A percentile compares a stretch with the other conserved stretches of the same genome.
phyloP scores from a whole-genome alignment of 2,888 invertebrate species.

The Octonoba sinensis region DNA sequence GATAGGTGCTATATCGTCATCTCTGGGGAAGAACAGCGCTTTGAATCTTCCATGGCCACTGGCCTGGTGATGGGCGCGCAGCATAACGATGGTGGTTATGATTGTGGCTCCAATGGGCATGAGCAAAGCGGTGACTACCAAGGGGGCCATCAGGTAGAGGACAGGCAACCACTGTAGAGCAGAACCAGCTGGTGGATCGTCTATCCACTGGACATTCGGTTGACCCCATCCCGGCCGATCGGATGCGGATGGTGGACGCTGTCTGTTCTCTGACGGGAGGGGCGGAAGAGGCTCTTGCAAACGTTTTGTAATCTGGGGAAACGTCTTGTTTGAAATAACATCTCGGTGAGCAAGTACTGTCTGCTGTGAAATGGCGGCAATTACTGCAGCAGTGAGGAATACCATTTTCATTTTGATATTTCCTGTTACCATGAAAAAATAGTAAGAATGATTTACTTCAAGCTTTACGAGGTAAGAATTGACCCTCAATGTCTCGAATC shows the following conservation, averaged over 20 bases:
- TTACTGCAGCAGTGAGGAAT: background rate
- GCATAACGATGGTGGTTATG: conserved; percentile 36
- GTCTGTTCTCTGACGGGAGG: background rate
- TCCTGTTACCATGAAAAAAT: background rate
- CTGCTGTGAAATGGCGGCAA: background rate
- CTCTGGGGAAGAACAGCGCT: background rate
- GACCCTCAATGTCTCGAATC: too few relatives aligned
- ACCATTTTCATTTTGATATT: background rate
- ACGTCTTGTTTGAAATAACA: background rate
- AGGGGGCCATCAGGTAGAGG: conserved; percentile 44
- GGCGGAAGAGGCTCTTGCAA: conserved; percentile 1
- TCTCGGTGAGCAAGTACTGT: background rate
- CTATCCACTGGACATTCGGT: conserved; percentile 43
- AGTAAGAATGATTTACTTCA: too few relatives aligned
- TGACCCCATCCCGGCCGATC: conserved; percentile 34
- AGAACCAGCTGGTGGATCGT: conserved; percentile 26
- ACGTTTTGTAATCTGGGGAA: background rate
- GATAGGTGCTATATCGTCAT: conserved; percentile 14
- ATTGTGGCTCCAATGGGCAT: conserved; percentile 54
- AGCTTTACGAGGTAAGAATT: too few relatives aligned
- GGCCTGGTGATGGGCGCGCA: conserved; percentile 9
- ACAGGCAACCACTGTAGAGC: conserved; percentile 23
- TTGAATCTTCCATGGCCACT: background rate
- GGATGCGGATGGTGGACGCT: background rate
- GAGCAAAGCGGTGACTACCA: conserved; percentile 49